Conservation (phyloP, 1,140 invertebrate genomes). For the Brachionus calyciflorus region DNA sequence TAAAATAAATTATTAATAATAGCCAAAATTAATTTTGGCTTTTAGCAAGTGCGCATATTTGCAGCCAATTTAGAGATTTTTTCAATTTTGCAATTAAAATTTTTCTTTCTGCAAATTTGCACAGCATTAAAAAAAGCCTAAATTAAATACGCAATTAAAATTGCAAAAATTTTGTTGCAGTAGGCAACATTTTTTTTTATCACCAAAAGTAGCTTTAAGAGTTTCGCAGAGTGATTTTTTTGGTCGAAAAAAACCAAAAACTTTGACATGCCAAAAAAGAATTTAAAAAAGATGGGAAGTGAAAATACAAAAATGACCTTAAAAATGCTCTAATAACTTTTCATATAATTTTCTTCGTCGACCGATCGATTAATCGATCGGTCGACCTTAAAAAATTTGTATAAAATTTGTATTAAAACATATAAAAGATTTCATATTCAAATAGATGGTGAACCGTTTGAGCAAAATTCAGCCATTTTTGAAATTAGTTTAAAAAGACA, state of each 20-base stretch:
- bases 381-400: constrained; percentile 75
- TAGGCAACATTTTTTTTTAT: too few species aligned
- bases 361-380: constrained; percentile 78
- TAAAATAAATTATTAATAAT: too few species aligned
- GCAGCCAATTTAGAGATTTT: too few species aligned
- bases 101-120: too few species aligned
- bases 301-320: constrained; percentile 50
- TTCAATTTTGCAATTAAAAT: too few species aligned
- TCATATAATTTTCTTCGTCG: constrained; percentile 89
- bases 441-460: constrained; percentile 89
- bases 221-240: constrained; percentile 76
- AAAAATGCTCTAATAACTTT: constrained; percentile 80
- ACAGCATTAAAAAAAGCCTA: too few species aligned
- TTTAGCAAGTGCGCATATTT: too few species aligned
- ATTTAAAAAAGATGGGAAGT: constrained; percentile 12
- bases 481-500: constrained; percentile 66
- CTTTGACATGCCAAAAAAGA: not conserved
- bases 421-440: constrained; percentile 73
- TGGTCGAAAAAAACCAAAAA: constrained; percentile 1
- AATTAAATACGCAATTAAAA: too few species aligned
- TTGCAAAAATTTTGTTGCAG: too few species aligned
- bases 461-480: constrained; percentile 68
- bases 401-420: too few species aligned
- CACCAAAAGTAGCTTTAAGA: constrained; percentile 67
- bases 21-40: too few species aligned